Conservation (phyloP, 2,113 vertebrate genomes). For the Quiscalus mexicanus region DNA sequence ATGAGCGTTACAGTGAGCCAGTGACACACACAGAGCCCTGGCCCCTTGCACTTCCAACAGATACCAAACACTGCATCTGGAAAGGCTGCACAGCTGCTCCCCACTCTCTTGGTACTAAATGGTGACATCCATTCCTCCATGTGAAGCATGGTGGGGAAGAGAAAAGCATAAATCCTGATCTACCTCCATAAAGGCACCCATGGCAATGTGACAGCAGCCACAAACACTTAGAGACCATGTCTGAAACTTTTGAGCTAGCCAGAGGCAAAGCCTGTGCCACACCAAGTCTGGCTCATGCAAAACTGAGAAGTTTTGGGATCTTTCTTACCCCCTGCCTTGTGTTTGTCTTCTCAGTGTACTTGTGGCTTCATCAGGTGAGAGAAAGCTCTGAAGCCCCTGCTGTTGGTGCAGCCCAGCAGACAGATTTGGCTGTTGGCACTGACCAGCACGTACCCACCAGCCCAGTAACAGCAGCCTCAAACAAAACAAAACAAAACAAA, state of each 20-base stretch:
- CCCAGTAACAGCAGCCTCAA: background rate
- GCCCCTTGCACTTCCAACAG: background rate
- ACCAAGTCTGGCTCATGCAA: fast-evolving
- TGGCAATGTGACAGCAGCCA: background rate
- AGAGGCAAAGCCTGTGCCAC: background rate
- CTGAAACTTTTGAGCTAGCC: background rate
- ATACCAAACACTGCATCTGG: too few relatives aligned
- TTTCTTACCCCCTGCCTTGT: background rate
- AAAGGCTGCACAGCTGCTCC: background rate
- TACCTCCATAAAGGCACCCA: background rate
- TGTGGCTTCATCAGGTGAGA: background rate
- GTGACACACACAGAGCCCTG: fast-evolving
- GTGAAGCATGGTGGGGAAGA: background rate
- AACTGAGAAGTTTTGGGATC: background rate
- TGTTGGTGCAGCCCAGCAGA: background rate
- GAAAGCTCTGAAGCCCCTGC: background rate
- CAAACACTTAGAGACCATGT: fast-evolving
- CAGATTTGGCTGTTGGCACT: background rate
- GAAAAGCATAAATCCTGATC: background rate
- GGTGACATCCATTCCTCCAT: background rate
- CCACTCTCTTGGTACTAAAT: background rate
- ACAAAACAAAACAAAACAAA: background rate
- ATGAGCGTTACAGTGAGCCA: background rate
- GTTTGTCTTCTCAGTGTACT: background rate
- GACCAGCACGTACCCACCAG: background rate